Conservation (phyloP, 1,140 invertebrate genomes). For the Aphaenogaster ashmeadi region DNA sequence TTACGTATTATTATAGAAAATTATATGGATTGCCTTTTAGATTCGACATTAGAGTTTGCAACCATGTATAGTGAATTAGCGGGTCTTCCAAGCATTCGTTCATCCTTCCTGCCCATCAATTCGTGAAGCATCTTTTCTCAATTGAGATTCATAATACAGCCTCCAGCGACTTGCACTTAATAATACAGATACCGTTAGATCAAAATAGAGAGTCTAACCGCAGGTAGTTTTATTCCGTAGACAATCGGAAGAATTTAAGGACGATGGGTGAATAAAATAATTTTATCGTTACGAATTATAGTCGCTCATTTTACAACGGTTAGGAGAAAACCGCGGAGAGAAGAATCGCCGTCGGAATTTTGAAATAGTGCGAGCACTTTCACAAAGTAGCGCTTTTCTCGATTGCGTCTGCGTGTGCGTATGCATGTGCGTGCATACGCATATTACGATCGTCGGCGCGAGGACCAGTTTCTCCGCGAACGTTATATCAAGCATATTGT, state of each 20-base stretch:
- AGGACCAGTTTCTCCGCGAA: slow-evolving; percentile 41
- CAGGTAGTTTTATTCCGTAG: neutral
- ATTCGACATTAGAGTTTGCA: neutral
- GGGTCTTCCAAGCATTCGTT: neutral
- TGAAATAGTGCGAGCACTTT: slow-evolving; percentile 41
- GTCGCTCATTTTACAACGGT: neutral
- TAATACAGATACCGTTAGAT: neutral
- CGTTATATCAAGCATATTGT: slow-evolving; percentile 11
- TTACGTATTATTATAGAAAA: neutral
- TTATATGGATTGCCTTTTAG: neutral
- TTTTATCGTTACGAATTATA: neutral
- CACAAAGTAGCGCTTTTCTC: slow-evolving; percentile 43
- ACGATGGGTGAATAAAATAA: neutral
- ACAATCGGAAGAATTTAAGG: neutral
- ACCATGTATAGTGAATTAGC: neutral
- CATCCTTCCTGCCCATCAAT: neutral
- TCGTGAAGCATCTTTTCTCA: neutral
- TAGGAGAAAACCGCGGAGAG: slow-evolving; percentile 25
- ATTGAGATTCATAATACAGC: neutral
- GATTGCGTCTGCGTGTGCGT: neutral
- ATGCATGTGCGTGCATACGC: neutral
- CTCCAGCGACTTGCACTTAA: slow-evolving; percentile 4
- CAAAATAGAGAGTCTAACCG: slow-evolving; percentile 35
- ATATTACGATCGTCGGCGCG: slow-evolving; percentile 16
- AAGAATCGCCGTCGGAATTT: slow-evolving; percentile 39